Evolutionary conservation across 2,797 vertebrate species (phyloP), one percentile per base, ranked within the genome.

Genomic region (Nannoperca obscura): DNA sequence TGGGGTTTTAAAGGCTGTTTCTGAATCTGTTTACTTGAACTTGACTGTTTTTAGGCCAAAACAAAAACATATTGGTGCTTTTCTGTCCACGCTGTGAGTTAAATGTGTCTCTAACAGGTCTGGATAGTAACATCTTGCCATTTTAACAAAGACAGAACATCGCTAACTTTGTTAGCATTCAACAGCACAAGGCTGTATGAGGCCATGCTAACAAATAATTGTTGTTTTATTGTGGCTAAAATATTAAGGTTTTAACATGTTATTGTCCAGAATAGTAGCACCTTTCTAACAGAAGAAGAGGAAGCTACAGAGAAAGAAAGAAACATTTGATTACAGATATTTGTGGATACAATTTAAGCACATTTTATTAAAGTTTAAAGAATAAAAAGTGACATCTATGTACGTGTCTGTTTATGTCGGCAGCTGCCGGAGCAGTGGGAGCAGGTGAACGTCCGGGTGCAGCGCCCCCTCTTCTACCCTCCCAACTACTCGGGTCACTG

Each of bases 341-440:
- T 36, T 10, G 44, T 14, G 6, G 2, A 20, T 49, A 3, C 20
- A 47, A 47, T 50, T 50, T 50, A 44, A 22, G n/a, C 12, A 11
- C 10, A 9, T 15, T 53, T 24, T 14, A 15, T 53, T 53, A 15
- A 53, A 38, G 19, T 27, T 53, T 14, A 19, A 19, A 24, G 40
- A 27, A 60, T 19, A 27, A 44, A 27, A 44, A 27, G 24, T 54
- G 38, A 47, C 14, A 1, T 7, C n/a, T 19, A 2, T 15, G 1
- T 61, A 2, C 30, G 12, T 71, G 44, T 61, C 0, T 72, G 30
- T 82, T 0, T 81, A 7, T 80, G 55, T 76, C 15, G 8, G 24
- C 75, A 99, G 98, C 90, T 99, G 72, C 98, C 98, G 0, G 96
- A 98, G 83, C 95, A 96, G 87, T 99, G 97, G 98, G 98, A 99